Conservation (phyloP, 2,797 vertebrate species). For the Nyctibius grandis region DNA sequence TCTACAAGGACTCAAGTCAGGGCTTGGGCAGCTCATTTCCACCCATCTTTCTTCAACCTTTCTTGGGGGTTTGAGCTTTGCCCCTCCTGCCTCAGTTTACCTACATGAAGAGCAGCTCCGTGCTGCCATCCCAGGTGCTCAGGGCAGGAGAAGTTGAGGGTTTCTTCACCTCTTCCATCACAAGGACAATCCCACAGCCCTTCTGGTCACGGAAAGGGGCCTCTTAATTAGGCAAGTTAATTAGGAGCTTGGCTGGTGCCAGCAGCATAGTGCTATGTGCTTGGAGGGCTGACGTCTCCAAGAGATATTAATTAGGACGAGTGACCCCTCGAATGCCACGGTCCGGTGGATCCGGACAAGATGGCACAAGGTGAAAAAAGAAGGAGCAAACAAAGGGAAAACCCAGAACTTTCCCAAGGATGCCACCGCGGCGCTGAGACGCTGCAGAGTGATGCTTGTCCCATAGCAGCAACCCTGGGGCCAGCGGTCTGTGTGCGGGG, state of each 20-base stretch:
- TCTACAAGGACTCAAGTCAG: neutral
- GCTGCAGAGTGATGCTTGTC: rapidly evolving
- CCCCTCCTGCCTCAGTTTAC: neutral
- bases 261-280: neutral
- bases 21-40: neutral
- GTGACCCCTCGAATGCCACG: neutral
- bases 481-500: neutral
- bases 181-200: neutral
- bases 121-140: rapidly evolving
- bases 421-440: rapidly evolving
- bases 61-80: neutral
- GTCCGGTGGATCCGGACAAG: neutral
- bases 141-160: neutral
- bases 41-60: neutral
- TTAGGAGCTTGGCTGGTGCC: neutral
- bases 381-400: neutral
- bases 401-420: neutral
- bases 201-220: neutral
- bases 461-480: neutral
- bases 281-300: neutral
- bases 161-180: neutral
- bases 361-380: neutral
- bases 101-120: neutral
- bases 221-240: constrained; percentile 3
- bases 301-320: neutral